Evolutionary conservation across 2,113 vertebrate species (phyloP).

Genomic region (Larimichthys crocea): DNA sequence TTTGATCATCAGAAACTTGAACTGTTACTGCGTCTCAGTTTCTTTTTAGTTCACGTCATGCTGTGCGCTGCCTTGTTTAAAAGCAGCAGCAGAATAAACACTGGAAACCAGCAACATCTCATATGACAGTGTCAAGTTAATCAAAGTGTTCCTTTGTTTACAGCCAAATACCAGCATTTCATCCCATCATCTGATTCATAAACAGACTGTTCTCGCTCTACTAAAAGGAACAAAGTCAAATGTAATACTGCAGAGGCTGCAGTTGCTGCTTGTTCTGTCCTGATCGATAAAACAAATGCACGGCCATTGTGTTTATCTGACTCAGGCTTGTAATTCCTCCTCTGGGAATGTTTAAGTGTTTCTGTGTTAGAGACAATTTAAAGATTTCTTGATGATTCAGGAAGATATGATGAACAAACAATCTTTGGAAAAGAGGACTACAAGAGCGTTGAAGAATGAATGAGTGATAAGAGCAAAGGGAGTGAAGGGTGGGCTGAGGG

Average conservation of each 20-base stretch:
- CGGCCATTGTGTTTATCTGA: conserved; percentile 15
- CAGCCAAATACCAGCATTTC: conserved; percentile 1
- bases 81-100: no score
- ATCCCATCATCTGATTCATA: conserved; percentile 20
- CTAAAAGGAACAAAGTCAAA: conserved; percentile 6
- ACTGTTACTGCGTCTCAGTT: no score
- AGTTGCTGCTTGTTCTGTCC: background rate
- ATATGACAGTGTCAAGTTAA: background rate
- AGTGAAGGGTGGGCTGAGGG: background rate
- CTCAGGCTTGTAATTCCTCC: conserved; percentile 19
- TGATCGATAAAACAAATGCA: conserved; percentile 47
- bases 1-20: no score
- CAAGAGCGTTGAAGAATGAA: background rate
- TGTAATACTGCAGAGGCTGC: background rate
- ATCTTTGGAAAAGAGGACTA: background rate
- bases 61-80: background rate
- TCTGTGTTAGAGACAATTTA: conserved; percentile 6
- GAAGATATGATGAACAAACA: background rate
- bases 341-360: conserved; percentile 22
- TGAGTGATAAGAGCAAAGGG: background rate
- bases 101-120: no score
- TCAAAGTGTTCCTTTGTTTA: background rate
- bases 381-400: conserved; percentile 3
- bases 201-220: background rate
- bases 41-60: no score